Evolutionary conservation across 2,797 vertebrate genomes (phyloP).

Genomic region (Podargus strigoides): DNA sequence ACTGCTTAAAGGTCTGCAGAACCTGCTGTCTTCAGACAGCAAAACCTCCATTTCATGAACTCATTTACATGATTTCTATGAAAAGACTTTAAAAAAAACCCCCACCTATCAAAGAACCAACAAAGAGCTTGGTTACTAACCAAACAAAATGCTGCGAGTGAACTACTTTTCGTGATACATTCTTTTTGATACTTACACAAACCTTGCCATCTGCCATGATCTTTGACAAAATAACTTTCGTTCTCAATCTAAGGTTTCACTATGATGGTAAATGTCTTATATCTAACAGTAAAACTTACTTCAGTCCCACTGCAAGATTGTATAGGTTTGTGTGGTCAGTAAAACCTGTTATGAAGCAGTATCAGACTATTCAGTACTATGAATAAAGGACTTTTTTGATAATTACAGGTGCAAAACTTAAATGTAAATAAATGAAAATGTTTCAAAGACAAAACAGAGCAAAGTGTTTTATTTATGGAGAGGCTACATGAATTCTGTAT

Average conservation of each 20-base stretch:
- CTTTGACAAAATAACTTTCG: slow-evolving; percentile 60
- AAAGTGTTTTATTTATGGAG: background rate
- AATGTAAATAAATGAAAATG: background rate
- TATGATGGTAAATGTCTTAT: slow-evolving; percentile 44
- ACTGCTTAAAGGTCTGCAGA: background rate
- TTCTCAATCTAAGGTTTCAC: slow-evolving; percentile 60
- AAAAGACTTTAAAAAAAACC: background rate
- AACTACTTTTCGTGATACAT: background rate
- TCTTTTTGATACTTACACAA: background rate
- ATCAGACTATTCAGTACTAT: background rate
- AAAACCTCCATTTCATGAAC: background rate
- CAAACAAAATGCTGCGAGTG: background rate
- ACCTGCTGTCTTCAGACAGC: background rate
- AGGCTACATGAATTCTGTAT: background rate
- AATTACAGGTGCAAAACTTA: background rate
- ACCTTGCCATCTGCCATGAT: slow-evolving; percentile 39
- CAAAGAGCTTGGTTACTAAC: slow-evolving; percentile 3
- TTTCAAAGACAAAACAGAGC: background rate
- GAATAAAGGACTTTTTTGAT: background rate
- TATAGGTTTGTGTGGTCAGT: background rate
- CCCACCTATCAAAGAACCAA: background rate
- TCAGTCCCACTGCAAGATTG: background rate
- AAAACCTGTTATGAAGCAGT: background rate
- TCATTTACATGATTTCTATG: background rate
- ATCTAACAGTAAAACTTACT: slow-evolving; percentile 14